Percentiles rank a stretch among this genome's conserved stretches.
Conservation (phyloP, 2,888 invertebrate species). For the Aricia artaxerxes region DNA sequence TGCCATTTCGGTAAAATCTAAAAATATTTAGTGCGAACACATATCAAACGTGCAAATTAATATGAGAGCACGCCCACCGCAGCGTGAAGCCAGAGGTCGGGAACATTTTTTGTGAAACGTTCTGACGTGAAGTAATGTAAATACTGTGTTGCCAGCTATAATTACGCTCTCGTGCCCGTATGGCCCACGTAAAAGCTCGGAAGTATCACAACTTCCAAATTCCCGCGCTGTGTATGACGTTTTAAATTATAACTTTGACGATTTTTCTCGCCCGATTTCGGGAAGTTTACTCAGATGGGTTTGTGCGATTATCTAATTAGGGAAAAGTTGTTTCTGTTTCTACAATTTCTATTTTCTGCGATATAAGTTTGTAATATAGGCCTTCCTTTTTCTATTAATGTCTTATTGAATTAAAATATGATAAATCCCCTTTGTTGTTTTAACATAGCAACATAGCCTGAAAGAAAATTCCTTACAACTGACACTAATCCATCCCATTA, state of each 20-base stretch:
- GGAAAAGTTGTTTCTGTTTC: background rate
- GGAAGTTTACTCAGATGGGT: constrained; percentile 15
- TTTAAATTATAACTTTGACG: constrained; percentile 28
- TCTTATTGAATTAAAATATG: too few species aligned
- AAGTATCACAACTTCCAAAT: constrained; percentile 34
- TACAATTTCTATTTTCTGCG: background rate
- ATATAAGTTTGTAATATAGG: too few species aligned
- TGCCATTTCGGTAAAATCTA: constrained; percentile 38
- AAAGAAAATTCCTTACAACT: background rate
- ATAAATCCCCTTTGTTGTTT: background rate
- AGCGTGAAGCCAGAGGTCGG: constrained; percentile 44
- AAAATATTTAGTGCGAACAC: constrained; percentile 41
- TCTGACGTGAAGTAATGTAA: constrained; percentile 55
- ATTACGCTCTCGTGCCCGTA: constrained; percentile 60
- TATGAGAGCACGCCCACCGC: constrained; percentile 41
- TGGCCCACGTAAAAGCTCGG: constrained; percentile 39
- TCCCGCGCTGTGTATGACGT: constrained; percentile 30
- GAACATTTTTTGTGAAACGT: constrained; percentile 45
- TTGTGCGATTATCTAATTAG: constrained; percentile 7
- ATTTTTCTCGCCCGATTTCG: constrained; percentile 23
- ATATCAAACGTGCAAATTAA: constrained; percentile 44
- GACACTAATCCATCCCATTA: background rate
- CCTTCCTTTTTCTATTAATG: too few species aligned
- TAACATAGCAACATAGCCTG: background rate
- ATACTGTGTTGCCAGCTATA: constrained; percentile 58